Evolutionary conservation across 2,113 vertebrate species (phyloP).

Genomic region (Piprites chloris): DNA sequence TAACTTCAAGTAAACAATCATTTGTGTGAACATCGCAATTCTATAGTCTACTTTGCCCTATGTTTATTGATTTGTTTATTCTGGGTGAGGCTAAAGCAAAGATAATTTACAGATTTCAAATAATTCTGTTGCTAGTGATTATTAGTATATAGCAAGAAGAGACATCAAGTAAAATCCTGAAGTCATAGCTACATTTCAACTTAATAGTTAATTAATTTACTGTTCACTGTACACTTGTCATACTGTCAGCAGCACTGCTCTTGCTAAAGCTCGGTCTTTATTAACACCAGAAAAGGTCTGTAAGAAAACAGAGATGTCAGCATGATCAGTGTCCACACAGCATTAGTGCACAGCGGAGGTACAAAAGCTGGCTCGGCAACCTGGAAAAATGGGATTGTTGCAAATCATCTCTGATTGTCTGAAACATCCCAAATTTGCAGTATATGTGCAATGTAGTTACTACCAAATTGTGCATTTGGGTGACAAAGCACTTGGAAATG

Average conservation of each 20-base stretch:
- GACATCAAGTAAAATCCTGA: not conserved
- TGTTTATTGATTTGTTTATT: not conserved
- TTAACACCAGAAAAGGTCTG: not conserved
- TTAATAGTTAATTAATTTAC: not conserved
- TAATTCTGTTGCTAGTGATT: not conserved
- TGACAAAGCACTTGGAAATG: not conserved
- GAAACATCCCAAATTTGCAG: not conserved
- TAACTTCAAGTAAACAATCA: not conserved
- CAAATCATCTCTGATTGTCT: not conserved
- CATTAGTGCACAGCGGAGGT: not conserved
- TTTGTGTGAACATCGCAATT: not conserved
- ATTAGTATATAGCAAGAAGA: not conserved
- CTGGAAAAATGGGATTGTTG: not conserved
- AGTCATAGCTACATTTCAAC: not conserved
- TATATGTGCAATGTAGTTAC: rapidly evolving
- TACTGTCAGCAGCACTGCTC: not conserved
- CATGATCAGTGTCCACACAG: not conserved
- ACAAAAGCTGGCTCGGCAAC: not conserved
- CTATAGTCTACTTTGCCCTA: not conserved
- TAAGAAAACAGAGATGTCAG: not conserved
- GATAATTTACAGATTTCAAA: not conserved
- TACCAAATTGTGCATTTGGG: not conserved
- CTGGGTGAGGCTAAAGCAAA: not conserved
- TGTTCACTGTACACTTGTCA: not conserved
- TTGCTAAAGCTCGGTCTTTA: not conserved